Base-by-base conservation (phyloP, 2,888 invertebrate genomes). In the Clusia tigrina region DNA sequence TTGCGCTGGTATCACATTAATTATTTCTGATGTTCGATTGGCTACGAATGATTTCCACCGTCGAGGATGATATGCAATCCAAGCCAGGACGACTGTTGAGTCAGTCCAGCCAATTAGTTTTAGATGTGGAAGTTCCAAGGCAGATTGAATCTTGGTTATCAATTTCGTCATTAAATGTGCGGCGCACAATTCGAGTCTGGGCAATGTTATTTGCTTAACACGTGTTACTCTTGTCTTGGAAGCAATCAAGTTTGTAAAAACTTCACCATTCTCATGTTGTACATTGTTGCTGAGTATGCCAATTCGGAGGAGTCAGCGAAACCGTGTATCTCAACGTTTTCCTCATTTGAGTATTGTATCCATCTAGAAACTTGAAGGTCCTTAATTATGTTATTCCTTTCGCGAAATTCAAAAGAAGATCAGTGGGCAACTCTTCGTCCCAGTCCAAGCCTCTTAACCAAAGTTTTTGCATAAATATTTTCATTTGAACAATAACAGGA, bases 11-110 rank as follows among this genome's bases (percentile, higher is more conserved):
- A 58, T 25, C 2, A 6, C 22, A 10, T 26, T 25, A 1, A 56
- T 17, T 10, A 60, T 61, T 52, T 66, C 42, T 24, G 37, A 23
- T 15, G 54, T 42, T n/a, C 61, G 24, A 32, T 66, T 66, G 18
- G 61, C 61, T 1, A 54, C 38, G 12, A 59, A 62, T 1, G 58
- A 1, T 10, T 62, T 65, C 23, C 62, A 15, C 1, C 38, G 10
- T 9, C 60, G 60, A 15, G 63, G 63, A 57, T 58, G 56, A 18
- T 61, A 58, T 1, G 61, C 37, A 2, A 66, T 52, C 63, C 58
- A 66, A 15, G 58, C 56, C n/a, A 66, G 25, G 0, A 60, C 63
- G 1, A 42, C 51, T 0, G 59, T 54, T 2, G 51, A 61, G 18
- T 64, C 62, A 3, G 59, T 32, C 42, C 53, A 63, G n/a, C 63